Percentiles rank a stretch among this genome's conserved stretches.
Conservation (phyloP, 2,888 invertebrate species). For the Caenorhabditis virilis region DNA sequence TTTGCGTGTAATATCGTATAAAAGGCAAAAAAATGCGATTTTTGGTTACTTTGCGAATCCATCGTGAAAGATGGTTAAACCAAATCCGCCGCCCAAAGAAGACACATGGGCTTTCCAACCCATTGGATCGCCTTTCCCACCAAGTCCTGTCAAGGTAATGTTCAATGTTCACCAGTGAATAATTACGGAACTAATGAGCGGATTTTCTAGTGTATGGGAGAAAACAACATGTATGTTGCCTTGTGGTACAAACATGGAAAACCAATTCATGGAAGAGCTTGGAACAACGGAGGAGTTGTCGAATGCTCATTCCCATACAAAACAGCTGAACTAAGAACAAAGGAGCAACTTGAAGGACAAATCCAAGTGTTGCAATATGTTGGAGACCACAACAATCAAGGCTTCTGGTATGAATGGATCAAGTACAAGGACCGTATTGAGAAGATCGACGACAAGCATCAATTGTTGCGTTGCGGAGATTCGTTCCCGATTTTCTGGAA, state of each 20-base stretch:
- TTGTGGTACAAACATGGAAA: constrained; percentile 60
- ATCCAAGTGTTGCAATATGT: constrained; percentile 64
- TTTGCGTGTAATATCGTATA: no score
- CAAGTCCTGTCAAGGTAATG: constrained; percentile 40
- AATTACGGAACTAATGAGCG: neutral
- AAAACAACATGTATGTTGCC: constrained; percentile 55
- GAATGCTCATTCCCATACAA: constrained; percentile 61
- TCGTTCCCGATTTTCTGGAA: constrained; percentile 64
- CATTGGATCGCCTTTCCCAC: constrained; percentile 50
- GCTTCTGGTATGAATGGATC: constrained; percentile 65
- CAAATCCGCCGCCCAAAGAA: constrained; percentile 36
- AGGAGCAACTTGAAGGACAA: constrained; percentile 59
- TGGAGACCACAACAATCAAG: constrained; percentile 57
- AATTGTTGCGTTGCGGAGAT: constrained; percentile 60
- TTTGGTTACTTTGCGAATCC: no score
- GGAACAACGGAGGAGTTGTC: constrained; percentile 62
- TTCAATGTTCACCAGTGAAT: neutral
- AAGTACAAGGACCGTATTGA: constrained; percentile 60
- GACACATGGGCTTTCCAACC: constrained; percentile 49
- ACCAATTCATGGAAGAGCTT: constrained; percentile 57
- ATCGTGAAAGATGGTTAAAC: no score
- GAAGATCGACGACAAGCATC: constrained; percentile 49
- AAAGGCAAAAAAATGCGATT: no score
- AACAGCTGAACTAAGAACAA: constrained; percentile 52
- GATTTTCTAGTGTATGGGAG: constrained; percentile 30